A percentile compares a stretch with the other conserved stretches of the same genome.
phyloP scores from a whole-genome alignment of 1,140 invertebrate genomes.

The Aphelinus certus region DNA sequence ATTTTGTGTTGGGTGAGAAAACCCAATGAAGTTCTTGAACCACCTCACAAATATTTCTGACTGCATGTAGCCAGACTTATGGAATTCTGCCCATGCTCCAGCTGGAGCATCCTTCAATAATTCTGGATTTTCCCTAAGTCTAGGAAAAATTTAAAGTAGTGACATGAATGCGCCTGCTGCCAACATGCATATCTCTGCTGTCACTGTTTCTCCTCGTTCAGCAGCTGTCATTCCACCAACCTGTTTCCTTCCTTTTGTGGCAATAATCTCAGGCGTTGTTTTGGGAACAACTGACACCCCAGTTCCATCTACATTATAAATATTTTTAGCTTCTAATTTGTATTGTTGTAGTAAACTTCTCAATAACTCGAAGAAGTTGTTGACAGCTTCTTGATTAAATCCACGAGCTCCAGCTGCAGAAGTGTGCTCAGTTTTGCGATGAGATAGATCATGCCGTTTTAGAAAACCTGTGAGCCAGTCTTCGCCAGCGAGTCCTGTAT shows the following conservation, averaged over 20 bases:
- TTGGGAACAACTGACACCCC: constrained; percentile 13
- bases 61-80: too few relatives aligned
- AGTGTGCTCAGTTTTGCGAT: constrained; percentile 15
- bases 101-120: constrained; percentile 42
- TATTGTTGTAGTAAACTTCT: not conserved
- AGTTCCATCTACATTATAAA: constrained; percentile 30
- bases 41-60: too few relatives aligned
- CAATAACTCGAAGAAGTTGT: constrained; percentile 12
- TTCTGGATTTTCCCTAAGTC: constrained; percentile 50
- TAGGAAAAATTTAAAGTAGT: constrained; percentile 56
- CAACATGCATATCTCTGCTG: constrained; percentile 56
- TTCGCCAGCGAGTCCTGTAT: constrained; percentile 14
- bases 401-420: constrained; percentile 10
- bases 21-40: constrained; percentile 40
- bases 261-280: not conserved
- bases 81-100: constrained; percentile 18
- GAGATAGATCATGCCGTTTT: constrained; percentile 3
- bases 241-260: constrained; percentile 42
- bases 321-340: not conserved
- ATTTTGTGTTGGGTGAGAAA: constrained; percentile 37
- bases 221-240: constrained; percentile 45
- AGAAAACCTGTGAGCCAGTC: constrained; percentile 15
- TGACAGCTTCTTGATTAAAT: constrained; percentile 11
- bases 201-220: constrained; percentile 53
- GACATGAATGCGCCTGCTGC: constrained; percentile 54